A percentile compares a stretch with the other conserved stretches of the same genome.
Evolutionary conservation across 2,888 invertebrate species (phyloP).

Genomic region (Heteromurus nitidus): DNA sequence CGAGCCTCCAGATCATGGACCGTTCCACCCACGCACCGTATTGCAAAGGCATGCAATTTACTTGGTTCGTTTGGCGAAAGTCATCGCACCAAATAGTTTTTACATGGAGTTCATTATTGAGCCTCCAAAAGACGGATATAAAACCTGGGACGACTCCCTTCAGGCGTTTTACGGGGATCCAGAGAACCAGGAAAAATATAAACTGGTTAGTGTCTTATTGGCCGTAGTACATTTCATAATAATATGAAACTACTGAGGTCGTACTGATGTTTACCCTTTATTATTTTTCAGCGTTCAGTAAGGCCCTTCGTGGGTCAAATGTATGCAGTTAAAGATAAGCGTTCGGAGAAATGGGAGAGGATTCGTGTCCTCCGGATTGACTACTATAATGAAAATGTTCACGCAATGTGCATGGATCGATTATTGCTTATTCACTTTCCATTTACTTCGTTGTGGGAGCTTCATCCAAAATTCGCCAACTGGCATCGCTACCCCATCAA

Average conservation of each 20-base stretch:
- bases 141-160: neutral
- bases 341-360: neutral
- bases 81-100: neutral
- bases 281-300: neutral
- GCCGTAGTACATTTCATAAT: neutral
- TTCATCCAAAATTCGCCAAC: conserved; percentile 5
- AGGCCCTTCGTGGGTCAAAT: neutral
- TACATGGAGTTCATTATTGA: neutral
- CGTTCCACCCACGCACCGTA: neutral
- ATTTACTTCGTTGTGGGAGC: neutral
- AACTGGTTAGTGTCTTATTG: neutral
- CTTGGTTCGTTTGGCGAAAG: neutral
- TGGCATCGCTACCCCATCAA: conserved; percentile 6
- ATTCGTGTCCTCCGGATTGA: neutral
- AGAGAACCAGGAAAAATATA: neutral
- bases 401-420: neutral
- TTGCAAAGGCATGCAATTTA: neutral
- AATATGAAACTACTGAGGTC: neutral
- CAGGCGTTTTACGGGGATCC: conserved; percentile 11
- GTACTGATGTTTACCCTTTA: neutral
- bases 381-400: neutral
- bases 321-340: neutral
- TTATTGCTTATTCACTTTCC: neutral
- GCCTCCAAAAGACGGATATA: neutral
- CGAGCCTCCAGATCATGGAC: neutral